phyloP scores from a whole-genome alignment of 1,140 invertebrate species.

The Brachionus koreanus region DNA sequence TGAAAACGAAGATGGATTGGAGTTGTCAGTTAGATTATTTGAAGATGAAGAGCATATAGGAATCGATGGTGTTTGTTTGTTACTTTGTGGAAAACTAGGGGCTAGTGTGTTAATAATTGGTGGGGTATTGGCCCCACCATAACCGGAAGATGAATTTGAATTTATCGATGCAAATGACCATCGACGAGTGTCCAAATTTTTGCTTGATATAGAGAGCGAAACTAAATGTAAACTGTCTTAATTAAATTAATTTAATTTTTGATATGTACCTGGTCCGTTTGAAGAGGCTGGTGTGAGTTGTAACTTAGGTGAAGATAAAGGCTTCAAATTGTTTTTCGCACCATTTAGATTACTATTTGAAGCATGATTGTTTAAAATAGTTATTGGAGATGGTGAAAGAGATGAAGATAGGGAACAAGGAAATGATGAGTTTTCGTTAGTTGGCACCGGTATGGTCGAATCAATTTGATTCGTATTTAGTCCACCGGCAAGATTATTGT shows the following conservation, averaged over 20 bases:
- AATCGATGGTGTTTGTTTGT: constrained; percentile 10
- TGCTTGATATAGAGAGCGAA: neutral
- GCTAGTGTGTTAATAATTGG: constrained; percentile 1
- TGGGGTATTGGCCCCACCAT: constrained; percentile 32
- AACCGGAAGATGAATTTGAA: constrained; percentile 32
- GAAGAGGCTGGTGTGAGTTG: constrained; percentile 1
- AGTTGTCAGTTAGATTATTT: constrained; percentile 20
- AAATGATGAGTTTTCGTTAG: constrained; percentile 7
- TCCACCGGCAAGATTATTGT: neutral
- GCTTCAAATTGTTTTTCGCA: neutral
- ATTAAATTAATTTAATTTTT: neutral
- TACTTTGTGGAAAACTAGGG: neutral
- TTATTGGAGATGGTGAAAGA: constrained; percentile 31
- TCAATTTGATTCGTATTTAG: neutral
- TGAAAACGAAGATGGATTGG: constrained; percentile 10
- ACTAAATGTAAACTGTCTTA: neutral
- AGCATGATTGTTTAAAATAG: constrained; percentile 2
- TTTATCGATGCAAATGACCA: constrained; percentile 42
- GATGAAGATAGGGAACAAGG: neutral
- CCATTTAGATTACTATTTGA: constrained; percentile 11
- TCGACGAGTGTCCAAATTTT: constrained; percentile 17
- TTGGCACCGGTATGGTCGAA: neutral
- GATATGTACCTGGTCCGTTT: neutral
- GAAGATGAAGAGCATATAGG: constrained; percentile 2
- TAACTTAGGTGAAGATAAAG: neutral